Evolutionary conservation across 2,113 vertebrate genomes (phyloP).

Genomic region (Melanerpes aurifrons): DNA sequence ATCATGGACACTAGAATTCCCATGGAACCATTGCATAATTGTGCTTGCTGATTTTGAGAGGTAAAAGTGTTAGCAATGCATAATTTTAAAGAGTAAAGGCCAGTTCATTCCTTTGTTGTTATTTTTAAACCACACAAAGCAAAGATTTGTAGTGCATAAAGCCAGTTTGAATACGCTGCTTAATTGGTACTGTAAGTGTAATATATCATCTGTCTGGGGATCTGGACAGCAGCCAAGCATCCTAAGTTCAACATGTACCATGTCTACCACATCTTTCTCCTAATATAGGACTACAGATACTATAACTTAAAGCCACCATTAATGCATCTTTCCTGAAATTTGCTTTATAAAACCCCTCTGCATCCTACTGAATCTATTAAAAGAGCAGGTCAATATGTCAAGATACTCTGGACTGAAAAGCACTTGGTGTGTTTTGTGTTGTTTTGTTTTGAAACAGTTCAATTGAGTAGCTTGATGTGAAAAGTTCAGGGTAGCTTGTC

Average conservation of each 20-base stretch:
- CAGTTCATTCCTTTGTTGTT: background rate
- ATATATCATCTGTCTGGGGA: background rate
- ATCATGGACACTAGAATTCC: background rate
- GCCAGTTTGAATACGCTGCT: slow-evolving; percentile 4
- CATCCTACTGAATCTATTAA: background rate
- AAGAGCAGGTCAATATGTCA: background rate
- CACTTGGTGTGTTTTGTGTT: background rate
- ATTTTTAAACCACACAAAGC: slow-evolving; percentile 5
- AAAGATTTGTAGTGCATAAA: slow-evolving; percentile 36
- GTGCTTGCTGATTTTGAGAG: background rate
- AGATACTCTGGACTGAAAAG: background rate
- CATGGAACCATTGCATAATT: background rate
- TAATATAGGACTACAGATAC: background rate
- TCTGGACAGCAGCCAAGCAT: slow-evolving; percentile 40
- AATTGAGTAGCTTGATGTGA: background rate
- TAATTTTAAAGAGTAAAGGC: background rate
- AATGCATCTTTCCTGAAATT: background rate
- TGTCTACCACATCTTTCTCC: background rate
- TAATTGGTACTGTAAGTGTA: background rate
- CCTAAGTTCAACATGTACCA: background rate
- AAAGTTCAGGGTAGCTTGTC: background rate
- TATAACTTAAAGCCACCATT: background rate
- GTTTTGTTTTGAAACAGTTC: background rate
- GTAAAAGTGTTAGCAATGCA: background rate
- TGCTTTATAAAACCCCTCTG: background rate